Evolutionary conservation across 2,797 vertebrate species (phyloP).

Genomic region (Lepus oiostolus): DNA sequence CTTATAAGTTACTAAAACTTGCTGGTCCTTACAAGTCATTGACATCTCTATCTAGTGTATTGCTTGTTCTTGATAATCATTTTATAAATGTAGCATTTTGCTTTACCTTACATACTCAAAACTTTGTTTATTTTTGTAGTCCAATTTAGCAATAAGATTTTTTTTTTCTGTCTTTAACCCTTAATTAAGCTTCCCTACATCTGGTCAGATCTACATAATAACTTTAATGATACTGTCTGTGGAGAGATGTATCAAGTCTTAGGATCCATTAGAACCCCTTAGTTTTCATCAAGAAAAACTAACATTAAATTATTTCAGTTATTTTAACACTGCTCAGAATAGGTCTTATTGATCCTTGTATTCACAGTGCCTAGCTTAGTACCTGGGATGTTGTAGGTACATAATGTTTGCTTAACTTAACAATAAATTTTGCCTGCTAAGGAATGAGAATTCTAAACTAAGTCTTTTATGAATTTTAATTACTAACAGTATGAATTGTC

Average conservation of each 20-base stretch:
- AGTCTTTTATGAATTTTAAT: constrained; percentile 57
- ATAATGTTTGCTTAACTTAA: constrained; percentile 26
- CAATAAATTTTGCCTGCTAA: constrained; percentile 48
- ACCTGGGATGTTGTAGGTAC: constrained; percentile 18
- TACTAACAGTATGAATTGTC: constrained; percentile 31
- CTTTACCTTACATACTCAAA: background rate
- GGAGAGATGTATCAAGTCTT: background rate
- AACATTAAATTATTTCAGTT: background rate
- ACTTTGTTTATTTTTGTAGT: constrained; percentile 33
- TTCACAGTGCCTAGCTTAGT: background rate
- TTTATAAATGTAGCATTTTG: constrained; percentile 9
- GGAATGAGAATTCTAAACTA: constrained; percentile 31
- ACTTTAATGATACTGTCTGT: background rate
- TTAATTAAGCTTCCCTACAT: constrained; percentile 25
- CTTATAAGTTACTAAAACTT: constrained; percentile 47
- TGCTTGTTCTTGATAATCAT: constrained; percentile 36
- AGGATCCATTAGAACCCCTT: constrained; percentile 52
- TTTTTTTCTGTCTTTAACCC: constrained; percentile 49
- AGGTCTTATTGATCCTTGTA: constrained; percentile 35
- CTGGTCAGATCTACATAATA: constrained; percentile 34
- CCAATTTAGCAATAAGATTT: constrained; percentile 28
- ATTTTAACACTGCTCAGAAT: constrained; percentile 5
- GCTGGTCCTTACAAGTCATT: background rate
- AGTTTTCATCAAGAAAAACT: constrained; percentile 63
- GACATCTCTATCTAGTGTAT: constrained; percentile 12